phyloP scores from a whole-genome alignment of 2,113 vertebrate species.

The Daubentonia madagascariensis region DNA sequence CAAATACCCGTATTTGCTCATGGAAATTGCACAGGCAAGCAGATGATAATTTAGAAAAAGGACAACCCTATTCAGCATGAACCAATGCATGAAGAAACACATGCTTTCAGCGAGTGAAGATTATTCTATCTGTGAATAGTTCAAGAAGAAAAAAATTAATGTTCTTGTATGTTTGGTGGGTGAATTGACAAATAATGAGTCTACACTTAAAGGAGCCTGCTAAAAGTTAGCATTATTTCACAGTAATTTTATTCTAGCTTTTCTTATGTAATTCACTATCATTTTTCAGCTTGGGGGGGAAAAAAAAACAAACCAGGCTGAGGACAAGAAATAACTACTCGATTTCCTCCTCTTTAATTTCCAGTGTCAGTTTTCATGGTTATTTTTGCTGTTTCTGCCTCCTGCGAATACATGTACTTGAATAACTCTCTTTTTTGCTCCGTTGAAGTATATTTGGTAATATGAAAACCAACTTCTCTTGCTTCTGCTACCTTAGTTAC shows the following conservation, averaged over 20 bases:
- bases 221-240: conserved; percentile 41
- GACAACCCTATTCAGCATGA: conserved; percentile 61
- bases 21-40: conserved; percentile 77
- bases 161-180: neutral
- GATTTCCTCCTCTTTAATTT: neutral
- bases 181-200: conserved; percentile 31
- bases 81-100: conserved; percentile 44
- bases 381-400: conserved; percentile 24
- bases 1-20: conserved; percentile 80
- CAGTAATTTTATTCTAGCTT: neutral
- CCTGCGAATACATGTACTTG: neutral
- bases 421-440: neutral
- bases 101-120: conserved; percentile 24
- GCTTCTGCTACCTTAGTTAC: conserved; percentile 65
- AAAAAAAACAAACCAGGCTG: neutral
- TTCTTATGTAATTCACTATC: conserved; percentile 16
- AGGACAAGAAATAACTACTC: conserved; percentile 16
- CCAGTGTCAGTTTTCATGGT: neutral
- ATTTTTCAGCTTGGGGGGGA: neutral
- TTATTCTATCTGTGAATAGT: conserved; percentile 23
- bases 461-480: conserved; percentile 14
- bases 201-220: neutral
- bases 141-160: conserved; percentile 48
- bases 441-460: conserved; percentile 1
- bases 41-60: conserved; percentile 70